phyloP scores from a whole-genome alignment of 2,797 vertebrate genomes.

The Hydrocynus forskahlii region DNA sequence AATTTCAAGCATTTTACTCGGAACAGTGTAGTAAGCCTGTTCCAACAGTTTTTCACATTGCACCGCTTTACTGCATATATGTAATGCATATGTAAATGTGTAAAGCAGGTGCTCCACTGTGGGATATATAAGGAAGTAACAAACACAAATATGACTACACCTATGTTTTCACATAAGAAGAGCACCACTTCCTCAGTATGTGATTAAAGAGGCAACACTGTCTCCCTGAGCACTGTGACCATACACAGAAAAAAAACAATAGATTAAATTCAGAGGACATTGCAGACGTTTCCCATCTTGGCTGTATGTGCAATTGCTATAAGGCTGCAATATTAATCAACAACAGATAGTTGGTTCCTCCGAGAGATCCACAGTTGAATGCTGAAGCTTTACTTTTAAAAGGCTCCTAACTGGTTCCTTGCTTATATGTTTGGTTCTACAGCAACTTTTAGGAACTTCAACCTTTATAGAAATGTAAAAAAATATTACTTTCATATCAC shows the following conservation, averaged over 20 bases:
- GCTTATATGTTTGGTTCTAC: too few relatives aligned
- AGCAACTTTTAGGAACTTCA: too few relatives aligned
- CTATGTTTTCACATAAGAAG: neutral
- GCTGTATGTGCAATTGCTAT: slow-evolving; percentile 30
- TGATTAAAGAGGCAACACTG: neutral
- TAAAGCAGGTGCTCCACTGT: slow-evolving; percentile 36
- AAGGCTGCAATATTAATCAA: slow-evolving; percentile 41
- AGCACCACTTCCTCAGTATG: neutral
- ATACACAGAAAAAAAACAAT: neutral
- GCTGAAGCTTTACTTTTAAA: too few relatives aligned
- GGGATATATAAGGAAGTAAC: neutral
- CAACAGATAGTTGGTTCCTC: slow-evolving; percentile 32
- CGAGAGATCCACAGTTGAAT: too few relatives aligned
- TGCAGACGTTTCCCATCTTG: neutral
- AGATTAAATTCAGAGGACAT: neutral
- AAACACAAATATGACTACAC: neutral
- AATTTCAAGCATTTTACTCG: slow-evolving; percentile 35
- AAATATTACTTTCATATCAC: too few relatives aligned
- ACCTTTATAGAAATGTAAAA: too few relatives aligned
- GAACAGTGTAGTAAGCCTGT: neutral
- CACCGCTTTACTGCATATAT: neutral
- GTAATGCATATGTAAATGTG: slow-evolving; percentile 21
- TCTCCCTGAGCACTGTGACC: neutral
- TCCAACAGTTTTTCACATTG: neutral
- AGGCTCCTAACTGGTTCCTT: too few relatives aligned